Evolutionary conservation across 2,113 vertebrate genomes (phyloP).

Genomic region (Pitta sordida): DNA sequence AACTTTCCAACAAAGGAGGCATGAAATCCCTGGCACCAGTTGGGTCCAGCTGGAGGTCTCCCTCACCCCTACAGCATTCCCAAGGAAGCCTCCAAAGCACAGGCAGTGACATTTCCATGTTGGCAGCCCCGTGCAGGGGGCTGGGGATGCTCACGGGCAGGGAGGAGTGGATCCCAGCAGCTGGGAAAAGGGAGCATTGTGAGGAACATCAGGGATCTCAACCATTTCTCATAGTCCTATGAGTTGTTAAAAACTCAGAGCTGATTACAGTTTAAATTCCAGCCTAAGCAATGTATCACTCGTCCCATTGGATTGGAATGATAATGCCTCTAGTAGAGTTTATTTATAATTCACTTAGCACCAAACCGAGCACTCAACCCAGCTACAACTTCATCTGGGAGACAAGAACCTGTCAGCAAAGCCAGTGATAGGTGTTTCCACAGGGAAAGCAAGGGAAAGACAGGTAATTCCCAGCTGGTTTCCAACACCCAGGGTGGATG

Average conservation of each 20-base stretch:
- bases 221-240: background rate
- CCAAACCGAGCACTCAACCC: background rate
- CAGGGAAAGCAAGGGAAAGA: background rate
- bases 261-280: background rate
- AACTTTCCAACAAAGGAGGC: background rate
- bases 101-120: conserved; percentile 17
- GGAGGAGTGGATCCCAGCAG: background rate
- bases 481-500: background rate
- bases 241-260: background rate
- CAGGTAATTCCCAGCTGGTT: background rate
- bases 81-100: background rate
- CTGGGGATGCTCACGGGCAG: background rate
- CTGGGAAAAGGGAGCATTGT: rapidly evolving
- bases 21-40: background rate
- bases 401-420: background rate
- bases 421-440: background rate
- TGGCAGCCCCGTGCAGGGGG: background rate
- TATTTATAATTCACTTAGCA: background rate
- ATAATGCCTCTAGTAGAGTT: background rate
- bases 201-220: background rate
- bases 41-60: background rate
- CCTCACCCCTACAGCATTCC: background rate
- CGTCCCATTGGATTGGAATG: background rate
- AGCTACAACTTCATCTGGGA: background rate
- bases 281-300: background rate